Conservation (phyloP, 2,888 invertebrate species). For the Podabrus alpinus region DNA sequence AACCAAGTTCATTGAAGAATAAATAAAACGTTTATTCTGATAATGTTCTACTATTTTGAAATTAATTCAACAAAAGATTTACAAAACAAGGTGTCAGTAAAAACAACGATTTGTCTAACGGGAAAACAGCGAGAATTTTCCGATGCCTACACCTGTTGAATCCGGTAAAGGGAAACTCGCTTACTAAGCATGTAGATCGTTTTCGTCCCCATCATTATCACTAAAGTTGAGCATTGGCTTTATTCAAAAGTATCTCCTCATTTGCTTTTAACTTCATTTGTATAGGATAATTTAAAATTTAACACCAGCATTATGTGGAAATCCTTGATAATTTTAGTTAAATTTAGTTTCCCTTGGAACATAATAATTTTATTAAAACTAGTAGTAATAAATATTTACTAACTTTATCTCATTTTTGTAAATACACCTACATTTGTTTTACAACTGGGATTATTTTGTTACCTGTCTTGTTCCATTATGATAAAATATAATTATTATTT, state of each 20-base stretch:
- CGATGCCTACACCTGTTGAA: conserved; percentile 35
- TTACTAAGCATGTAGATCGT: conserved; percentile 34
- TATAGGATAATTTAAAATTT: background rate
- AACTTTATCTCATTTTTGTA: background rate
- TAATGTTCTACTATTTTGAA: background rate
- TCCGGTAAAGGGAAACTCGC: conserved; percentile 26
- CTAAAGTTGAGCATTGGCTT: conserved; percentile 15
- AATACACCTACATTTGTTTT: background rate
- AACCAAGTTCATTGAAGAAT: background rate
- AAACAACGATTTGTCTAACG: conserved; percentile 28
- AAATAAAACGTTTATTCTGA: background rate
- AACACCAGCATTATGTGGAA: background rate
- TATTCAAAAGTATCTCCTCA: background rate
- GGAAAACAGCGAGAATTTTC: conserved; percentile 24
- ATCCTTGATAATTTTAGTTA: background rate
- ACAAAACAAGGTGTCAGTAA: conserved; percentile 25
- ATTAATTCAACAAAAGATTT: conserved; percentile 9
- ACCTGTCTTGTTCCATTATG: background rate
- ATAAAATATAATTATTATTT: background rate
- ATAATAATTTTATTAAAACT: background rate
- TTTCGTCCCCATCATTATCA: conserved; percentile 29
- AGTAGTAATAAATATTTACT: background rate
- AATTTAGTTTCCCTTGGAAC: background rate
- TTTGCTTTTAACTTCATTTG: background rate
- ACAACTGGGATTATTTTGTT: background rate